phyloP scores from a whole-genome alignment of 2,888 invertebrate species.

The Tenthredo amoena region DNA sequence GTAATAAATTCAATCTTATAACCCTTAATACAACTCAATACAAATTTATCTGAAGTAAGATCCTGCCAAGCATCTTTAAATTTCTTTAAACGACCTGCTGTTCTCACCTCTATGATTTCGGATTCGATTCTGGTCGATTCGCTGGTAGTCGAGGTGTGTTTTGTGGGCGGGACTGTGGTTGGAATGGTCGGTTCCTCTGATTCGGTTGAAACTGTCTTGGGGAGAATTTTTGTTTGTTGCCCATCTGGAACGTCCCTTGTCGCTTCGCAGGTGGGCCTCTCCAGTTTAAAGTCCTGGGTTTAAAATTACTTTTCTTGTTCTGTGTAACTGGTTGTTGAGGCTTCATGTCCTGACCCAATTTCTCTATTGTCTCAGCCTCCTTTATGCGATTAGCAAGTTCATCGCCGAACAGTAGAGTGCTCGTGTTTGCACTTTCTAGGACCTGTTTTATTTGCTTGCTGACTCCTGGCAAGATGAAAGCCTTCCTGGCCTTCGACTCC shows the following conservation, averaged over 20 bases:
- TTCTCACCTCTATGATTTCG: constrained; percentile 8
- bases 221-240: neutral
- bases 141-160: neutral
- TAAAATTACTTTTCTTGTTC: neutral
- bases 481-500: constrained; percentile 41
- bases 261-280: constrained; percentile 15
- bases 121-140: neutral
- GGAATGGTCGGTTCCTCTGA: constrained; percentile 2
- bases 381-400: constrained; percentile 53
- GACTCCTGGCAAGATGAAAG: constrained; percentile 47
- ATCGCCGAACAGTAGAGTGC: constrained; percentile 54
- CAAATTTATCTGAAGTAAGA: neutral
- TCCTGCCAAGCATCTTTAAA: neutral
- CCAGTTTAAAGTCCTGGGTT: constrained; percentile 9
- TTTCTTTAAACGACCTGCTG: neutral
- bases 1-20: constrained; percentile 51
- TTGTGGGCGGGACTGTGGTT: constrained; percentile 10
- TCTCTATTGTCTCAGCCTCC: constrained; percentile 47
- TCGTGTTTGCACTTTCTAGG: constrained; percentile 43
- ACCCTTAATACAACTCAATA: constrained; percentile 21
- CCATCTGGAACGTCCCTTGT: neutral
- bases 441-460: constrained; percentile 45
- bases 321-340: constrained; percentile 7
- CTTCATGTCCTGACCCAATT: constrained; percentile 28
- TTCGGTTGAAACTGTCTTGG: neutral